phyloP scores from a whole-genome alignment of 2,113 vertebrate species.

The Cisticola juncidis region DNA sequence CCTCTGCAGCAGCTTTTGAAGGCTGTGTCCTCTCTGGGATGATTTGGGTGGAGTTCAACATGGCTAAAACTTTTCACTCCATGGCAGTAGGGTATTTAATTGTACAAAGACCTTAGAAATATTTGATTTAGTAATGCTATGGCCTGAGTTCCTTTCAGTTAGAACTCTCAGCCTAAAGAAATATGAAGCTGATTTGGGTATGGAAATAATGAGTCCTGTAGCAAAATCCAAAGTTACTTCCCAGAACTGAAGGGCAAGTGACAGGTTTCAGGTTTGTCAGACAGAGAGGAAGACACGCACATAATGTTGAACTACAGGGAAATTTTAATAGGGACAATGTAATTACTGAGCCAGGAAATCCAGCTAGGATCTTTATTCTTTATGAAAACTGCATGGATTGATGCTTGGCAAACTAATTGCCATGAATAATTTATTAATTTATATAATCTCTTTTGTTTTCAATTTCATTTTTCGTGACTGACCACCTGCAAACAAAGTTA shows the following conservation, averaged over 20 bases:
- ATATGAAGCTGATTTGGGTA: neutral
- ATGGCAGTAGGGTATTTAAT: neutral
- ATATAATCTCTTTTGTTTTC: neutral
- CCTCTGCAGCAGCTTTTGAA: neutral
- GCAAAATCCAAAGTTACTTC: neutral
- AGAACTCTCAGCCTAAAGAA: neutral
- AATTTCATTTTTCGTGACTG: neutral
- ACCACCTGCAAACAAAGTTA: neutral
- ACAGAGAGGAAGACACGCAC: neutral
- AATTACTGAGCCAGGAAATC: neutral
- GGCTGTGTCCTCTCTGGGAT: neutral
- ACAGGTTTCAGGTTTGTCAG: neutral
- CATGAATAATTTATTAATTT: neutral
- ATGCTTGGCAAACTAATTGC: neutral
- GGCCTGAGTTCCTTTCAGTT: neutral
- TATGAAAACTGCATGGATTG: neutral
- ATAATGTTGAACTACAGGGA: neutral
- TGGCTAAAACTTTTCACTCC: neutral
- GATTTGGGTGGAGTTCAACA: neutral
- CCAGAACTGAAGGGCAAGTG: neutral
- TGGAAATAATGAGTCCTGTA: neutral
- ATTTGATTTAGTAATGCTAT: neutral
- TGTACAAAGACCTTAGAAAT: neutral
- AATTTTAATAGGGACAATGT: neutral
- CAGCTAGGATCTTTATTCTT: neutral